These are phyloP conservation scores for Agrotis ipsilon DNA, from an alignment of 2,888 invertebrate genomes.

Conservation along the genomic window DNA sequence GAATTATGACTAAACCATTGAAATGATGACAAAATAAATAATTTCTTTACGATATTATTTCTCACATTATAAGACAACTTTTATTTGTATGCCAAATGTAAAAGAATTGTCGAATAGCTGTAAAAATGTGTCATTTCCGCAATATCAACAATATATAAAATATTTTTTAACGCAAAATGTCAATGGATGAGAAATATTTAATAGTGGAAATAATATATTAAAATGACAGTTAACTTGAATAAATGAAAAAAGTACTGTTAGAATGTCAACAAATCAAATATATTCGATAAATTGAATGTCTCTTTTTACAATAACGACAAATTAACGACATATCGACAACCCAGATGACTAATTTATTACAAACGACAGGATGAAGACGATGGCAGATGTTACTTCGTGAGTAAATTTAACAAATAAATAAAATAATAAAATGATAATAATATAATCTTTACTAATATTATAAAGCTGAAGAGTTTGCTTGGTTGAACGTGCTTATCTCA, in stretches of 20 bases:
- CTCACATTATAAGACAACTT: conserved; percentile 14
- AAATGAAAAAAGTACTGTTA: conserved; percentile 13
- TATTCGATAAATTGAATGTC: conserved; percentile 7
- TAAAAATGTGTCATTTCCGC: conserved; percentile 36
- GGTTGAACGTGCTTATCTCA: too few relatives aligned
- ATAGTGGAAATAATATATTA: conserved; percentile 40
- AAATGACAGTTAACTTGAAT: conserved; percentile 39
- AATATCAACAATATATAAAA: conserved; percentile 26
- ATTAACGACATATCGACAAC: conserved; percentile 1
- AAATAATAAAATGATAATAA: too few relatives aligned
- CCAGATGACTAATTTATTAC: background rate
- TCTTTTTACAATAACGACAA: conserved; percentile 13
- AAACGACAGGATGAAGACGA: background rate
- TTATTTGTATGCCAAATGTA: conserved; percentile 24
- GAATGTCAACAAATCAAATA: conserved; percentile 3
- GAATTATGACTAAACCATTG: background rate
- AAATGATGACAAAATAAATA: conserved; percentile 3
- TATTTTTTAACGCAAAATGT: conserved; percentile 33
- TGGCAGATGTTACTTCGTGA: background rate
- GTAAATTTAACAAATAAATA: background rate
- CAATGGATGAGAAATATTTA: conserved; percentile 24
- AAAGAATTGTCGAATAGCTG: conserved; percentile 42
- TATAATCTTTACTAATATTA: too few relatives aligned
- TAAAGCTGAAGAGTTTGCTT: too few relatives aligned
- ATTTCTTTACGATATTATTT: background rate